These are phyloP conservation scores for Caenorhabditis afra DNA, from an alignment of 2,888 invertebrate genomes.

Conservation along the genomic window DNA sequence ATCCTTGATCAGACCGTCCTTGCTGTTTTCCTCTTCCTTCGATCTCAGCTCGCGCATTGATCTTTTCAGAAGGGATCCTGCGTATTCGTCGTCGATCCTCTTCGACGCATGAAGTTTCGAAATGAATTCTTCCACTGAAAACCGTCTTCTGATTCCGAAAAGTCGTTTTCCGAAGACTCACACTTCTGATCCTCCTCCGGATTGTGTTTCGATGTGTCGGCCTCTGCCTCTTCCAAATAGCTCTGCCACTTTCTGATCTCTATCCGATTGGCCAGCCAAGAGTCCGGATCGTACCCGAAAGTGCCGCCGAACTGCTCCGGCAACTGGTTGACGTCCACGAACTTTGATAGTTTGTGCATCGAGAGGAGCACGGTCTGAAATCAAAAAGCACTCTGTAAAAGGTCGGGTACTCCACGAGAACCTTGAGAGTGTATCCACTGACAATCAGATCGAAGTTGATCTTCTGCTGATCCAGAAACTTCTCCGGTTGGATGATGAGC, in stretches of 20 bases:
- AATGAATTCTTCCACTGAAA: slow-evolving; percentile 57
- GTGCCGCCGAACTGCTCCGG: slow-evolving; percentile 87
- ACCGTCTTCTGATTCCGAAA: not conserved
- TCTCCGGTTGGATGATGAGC: slow-evolving; percentile 86
- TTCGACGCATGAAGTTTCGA: slow-evolving; percentile 41
- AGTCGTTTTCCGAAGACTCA: slow-evolving; percentile 3
- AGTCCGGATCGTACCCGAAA: slow-evolving; percentile 86
- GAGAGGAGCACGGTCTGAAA: slow-evolving; percentile 87
- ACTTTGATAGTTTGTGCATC: slow-evolving; percentile 85
- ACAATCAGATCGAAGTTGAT: slow-evolving; percentile 81
- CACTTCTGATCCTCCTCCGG: slow-evolving; percentile 41
- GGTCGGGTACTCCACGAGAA: slow-evolving; percentile 34
- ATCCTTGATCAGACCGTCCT: slow-evolving; percentile 66
- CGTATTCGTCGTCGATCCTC: slow-evolving; percentile 55
- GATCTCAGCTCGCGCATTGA: slow-evolving; percentile 55
- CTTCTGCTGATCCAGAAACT: slow-evolving; percentile 87
- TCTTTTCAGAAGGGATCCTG: slow-evolving; percentile 48
- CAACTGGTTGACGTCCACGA: slow-evolving; percentile 86
- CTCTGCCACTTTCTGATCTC: slow-evolving; percentile 46
- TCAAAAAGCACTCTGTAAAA: too few relatives aligned
- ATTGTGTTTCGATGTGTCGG: slow-evolving; percentile 39
- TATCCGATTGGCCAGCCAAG: slow-evolving; percentile 85
- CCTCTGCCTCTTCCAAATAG: slow-evolving; percentile 33
- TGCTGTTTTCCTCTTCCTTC: slow-evolving; percentile 61
- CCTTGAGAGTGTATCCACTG: slow-evolving; percentile 77